A percentile compares a stretch with the other conserved stretches of the same genome.
Conservation (phyloP, 1,140 invertebrate genomes). For the Conus ventricosus region DNA sequence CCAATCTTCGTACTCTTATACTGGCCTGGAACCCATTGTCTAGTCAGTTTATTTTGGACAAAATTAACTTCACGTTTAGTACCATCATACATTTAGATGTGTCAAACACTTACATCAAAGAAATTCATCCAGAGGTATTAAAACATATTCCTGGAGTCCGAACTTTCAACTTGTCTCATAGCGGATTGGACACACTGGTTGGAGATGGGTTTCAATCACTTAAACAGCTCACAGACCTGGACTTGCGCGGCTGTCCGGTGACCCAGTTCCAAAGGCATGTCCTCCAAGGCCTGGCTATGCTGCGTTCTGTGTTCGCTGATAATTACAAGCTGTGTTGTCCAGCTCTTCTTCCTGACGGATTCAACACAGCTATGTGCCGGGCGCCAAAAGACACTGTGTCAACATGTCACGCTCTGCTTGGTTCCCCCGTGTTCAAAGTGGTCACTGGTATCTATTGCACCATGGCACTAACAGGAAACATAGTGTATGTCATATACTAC, state of each 20-base stretch:
- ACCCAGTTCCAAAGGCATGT: not conserved
- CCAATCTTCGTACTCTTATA: not conserved
- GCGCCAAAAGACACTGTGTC: conserved; percentile 42
- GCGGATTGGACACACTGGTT: not conserved
- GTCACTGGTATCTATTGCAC: conserved; percentile 41
- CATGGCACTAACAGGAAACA: conserved; percentile 46
- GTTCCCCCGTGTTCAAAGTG: conserved; percentile 5
- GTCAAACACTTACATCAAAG: not conserved
- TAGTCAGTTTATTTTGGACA: not conserved
- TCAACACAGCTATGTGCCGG: conserved; percentile 27
- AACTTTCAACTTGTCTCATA: not conserved
- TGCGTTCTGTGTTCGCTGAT: conserved; percentile 29
- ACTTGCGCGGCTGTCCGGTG: not conserved
- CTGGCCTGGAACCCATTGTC: not conserved
- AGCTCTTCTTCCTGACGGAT: conserved; percentile 20
- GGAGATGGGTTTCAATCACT: not conserved
- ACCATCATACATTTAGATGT: not conserved
- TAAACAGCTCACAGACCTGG: not conserved
- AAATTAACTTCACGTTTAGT: not conserved
- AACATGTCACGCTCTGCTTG: conserved; percentile 45
- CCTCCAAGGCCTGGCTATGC: not conserved
- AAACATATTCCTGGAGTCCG: not conserved
- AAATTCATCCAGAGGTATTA: not conserved
- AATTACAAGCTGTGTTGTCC: conserved; percentile 43
- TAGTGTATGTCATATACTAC: conserved; percentile 40